Evolutionary conservation across 2,888 invertebrate species (phyloP), one percentile per base, ranked within the genome.

Genomic region (Drosophila quinaria): DNA sequence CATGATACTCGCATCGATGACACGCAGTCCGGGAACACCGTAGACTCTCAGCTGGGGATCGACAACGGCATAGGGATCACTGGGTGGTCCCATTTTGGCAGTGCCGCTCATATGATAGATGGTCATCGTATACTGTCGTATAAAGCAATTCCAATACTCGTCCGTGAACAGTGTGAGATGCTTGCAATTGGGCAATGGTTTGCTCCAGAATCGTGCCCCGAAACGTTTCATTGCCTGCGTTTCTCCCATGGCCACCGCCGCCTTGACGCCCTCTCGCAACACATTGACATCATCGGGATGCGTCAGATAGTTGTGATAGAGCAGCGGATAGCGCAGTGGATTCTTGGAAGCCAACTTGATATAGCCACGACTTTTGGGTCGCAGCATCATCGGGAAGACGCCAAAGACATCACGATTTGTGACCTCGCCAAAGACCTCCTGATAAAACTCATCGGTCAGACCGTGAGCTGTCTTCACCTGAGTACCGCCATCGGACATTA

Each of bases 291-390:
- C 98, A 69, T 96, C 95, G 0, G 96, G 96, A 91, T 97, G 96
- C 0, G 97, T 96, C 70, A 99, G 93, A 91, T 99, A 99, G 92
- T 98, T 98, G 89, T 98, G 98, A 84, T 97, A 96, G 91, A 99
- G 94, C 4, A 97, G 93, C 0, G 99, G 99, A 91, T 97, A 96
- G 8, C 97, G 95, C 90, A 95, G 91, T 0, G 96, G 96, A 92
- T 96, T 95, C 52, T 94, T 94, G 0, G 95, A 94, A 49, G 94
- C 94, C 1, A 98, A 92, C 78, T 95, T 96, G 0, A 99, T 94
- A 79, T 94, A 95, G 0, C 99, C 99, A 5, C 95, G 94, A 64
- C 97, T 97, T 87, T 97, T 96, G 0, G 98, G 97, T 0, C 98
- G 94, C 87, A 99, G 92, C 94, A 97, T 96, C 97, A 97, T 97